Conservation (phyloP, 2,888 invertebrate species). For the Steinernema carpocapsae region DNA sequence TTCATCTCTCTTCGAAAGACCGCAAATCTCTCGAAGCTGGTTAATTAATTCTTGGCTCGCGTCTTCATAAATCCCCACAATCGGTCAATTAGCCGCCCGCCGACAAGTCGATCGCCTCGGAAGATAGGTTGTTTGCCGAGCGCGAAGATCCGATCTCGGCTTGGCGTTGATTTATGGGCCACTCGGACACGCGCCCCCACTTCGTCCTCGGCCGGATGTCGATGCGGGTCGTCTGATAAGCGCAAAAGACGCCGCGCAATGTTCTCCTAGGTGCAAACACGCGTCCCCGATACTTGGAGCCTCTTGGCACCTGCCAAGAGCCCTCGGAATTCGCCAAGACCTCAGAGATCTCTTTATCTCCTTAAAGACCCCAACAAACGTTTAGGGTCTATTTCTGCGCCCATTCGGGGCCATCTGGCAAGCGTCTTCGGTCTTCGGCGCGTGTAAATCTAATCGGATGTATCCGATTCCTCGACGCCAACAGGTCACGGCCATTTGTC, state of each 20-base stretch:
- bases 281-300: not conserved
- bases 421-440: not conserved
- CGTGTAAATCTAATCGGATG: slow-evolving; percentile 28
- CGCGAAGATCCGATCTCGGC: slow-evolving; percentile 31
- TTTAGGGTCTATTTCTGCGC: slow-evolving; percentile 20
- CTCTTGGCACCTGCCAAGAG: slow-evolving; percentile 24
- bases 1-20: slow-evolving; percentile 24
- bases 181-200: slow-evolving; percentile 30
- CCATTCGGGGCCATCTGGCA: slow-evolving; percentile 25
- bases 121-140: slow-evolving; percentile 23
- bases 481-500: slow-evolving; percentile 34
- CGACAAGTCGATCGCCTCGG: slow-evolving; percentile 29
- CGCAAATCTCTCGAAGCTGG: slow-evolving; percentile 17
- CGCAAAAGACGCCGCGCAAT: not conserved
- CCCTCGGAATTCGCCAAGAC: slow-evolving; percentile 12
- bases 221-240: slow-evolving; percentile 3
- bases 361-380: not conserved
- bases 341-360: not conserved
- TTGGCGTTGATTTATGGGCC: slow-evolving; percentile 25
- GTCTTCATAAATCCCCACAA: slow-evolving; percentile 17
- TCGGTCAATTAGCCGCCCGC: slow-evolving; percentile 30
- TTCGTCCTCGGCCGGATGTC: not conserved
- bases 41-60: slow-evolving; percentile 16
- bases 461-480: slow-evolving; percentile 32
- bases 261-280: slow-evolving; percentile 28